A percentile compares a stretch with the other conserved stretches of the same genome.
These are phyloP conservation scores for Marasmarcha lunaedactyla DNA, from an alignment of 2,888 invertebrate genomes.

Conservation along the genomic window DNA sequence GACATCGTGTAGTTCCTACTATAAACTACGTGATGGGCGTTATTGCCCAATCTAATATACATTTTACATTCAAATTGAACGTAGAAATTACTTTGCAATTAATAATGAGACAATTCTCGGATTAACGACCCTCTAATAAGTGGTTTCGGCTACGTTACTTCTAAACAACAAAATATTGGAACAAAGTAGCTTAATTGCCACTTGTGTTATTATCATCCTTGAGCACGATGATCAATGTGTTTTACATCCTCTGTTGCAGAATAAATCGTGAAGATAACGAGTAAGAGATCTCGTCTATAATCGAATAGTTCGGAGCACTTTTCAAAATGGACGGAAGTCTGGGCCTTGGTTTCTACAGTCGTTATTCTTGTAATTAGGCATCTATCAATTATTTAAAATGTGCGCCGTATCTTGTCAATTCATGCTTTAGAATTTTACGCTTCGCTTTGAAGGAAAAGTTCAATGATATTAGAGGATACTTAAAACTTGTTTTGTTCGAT, in stretches of 20 bases:
- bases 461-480: too few relatives aligned
- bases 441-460: too few relatives aligned
- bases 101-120: conserved; percentile 30
- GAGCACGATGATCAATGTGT: conserved; percentile 6
- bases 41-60: conserved; percentile 24
- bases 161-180: conserved; percentile 20
- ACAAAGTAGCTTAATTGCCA: conserved; percentile 28
- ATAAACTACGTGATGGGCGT: conserved; percentile 40
- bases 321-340: neutral
- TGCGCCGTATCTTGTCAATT: too few relatives aligned
- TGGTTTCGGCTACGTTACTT: conserved; percentile 28
- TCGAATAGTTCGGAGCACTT: neutral
- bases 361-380: too few relatives aligned
- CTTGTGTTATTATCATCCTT: conserved; percentile 16
- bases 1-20: conserved; percentile 41
- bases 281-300: neutral
- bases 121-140: conserved; percentile 36
- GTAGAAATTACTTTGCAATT: conserved; percentile 9
- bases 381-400: too few relatives aligned
- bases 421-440: too few relatives aligned
- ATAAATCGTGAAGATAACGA: conserved; percentile 21
- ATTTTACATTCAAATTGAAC: conserved; percentile 30
- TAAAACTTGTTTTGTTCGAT: too few relatives aligned
- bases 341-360: neutral
- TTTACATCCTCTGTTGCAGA: conserved; percentile 28